Percentiles rank a stretch among this genome's conserved stretches.
These are phyloP conservation scores for Pseudochirops cupreus DNA, from an alignment of 2,797 vertebrate genomes.

Conservation along the genomic window DNA sequence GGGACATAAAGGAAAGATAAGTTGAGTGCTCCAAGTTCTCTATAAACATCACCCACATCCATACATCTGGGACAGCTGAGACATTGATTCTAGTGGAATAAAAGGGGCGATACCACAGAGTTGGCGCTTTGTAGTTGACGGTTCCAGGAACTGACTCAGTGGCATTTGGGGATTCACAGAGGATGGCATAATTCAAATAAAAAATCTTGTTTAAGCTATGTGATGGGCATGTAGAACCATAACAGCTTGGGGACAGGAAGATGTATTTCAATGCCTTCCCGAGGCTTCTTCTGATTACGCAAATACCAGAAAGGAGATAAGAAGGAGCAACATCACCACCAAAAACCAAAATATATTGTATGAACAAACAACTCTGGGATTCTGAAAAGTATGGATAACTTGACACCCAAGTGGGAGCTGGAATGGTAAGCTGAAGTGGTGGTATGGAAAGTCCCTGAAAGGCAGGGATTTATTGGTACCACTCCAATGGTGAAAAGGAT, in stretches of 20 bases:
- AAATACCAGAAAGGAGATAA: background rate
- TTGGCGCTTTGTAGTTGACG: background rate
- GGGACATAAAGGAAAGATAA: background rate
- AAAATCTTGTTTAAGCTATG: background rate
- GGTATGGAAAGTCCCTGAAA: background rate
- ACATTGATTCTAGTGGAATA: background rate
- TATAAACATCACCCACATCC: slow-evolving; percentile 5
- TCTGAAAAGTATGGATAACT: background rate
- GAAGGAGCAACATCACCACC: background rate
- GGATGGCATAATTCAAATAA: background rate
- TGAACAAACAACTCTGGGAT: background rate
- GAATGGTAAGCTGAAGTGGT: background rate
- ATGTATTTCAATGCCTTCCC: background rate
- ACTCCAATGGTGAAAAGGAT: background rate
- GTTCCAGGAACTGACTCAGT: background rate
- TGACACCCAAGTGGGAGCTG: background rate
- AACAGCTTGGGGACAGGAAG: background rate
- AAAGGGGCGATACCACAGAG: background rate
- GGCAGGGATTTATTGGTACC: background rate
- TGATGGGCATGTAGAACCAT: background rate
- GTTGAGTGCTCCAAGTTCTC: accelerated
- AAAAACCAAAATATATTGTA: background rate
- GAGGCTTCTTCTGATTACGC: background rate
- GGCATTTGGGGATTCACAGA: background rate
- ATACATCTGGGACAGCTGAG: slow-evolving; percentile 76